These are phyloP conservation scores for Porites evermanni DNA, from an alignment of 92 coral and sea anemone species.

Conservation along the genomic window DNA sequence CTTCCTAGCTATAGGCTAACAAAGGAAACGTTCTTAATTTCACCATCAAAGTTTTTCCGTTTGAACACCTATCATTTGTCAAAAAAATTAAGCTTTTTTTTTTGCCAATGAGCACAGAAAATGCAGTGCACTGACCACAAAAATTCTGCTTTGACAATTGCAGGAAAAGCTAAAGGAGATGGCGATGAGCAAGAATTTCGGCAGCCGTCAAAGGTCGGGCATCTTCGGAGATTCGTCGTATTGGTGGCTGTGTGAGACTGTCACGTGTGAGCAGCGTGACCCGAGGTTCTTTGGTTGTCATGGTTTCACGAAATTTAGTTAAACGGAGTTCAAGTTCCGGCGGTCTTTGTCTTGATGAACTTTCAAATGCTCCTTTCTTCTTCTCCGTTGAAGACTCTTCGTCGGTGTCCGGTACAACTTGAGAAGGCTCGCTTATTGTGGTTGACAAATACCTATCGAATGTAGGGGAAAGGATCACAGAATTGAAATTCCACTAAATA, in stretches of 20 bases:
- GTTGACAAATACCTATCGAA: constrained; percentile 81
- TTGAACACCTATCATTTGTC: too few relatives aligned
- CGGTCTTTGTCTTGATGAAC: constrained; percentile 43
- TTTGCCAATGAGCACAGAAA: too few relatives aligned
- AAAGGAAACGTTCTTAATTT: too few relatives aligned
- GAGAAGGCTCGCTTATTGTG: constrained; percentile 82
- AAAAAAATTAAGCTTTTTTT: too few relatives aligned
- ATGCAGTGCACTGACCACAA: background rate
- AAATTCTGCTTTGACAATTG: background rate
- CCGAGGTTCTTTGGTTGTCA: constrained; percentile 71
- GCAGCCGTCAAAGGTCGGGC: constrained; percentile 94
- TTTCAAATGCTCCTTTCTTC: constrained; percentile 36
- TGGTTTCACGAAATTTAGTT: constrained; percentile 80
- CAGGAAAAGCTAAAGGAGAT: constrained; percentile 68
- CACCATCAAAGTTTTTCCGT: too few relatives aligned
- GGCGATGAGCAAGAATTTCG: constrained; percentile 92
- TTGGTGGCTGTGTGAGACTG: constrained; percentile 86
- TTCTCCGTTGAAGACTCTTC: constrained; percentile 27
- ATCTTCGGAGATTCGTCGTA: constrained; percentile 87
- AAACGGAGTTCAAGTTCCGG: constrained; percentile 85
- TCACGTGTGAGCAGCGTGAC: constrained; percentile 66
- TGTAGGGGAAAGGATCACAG: background rate
- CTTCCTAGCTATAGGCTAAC: too few relatives aligned
- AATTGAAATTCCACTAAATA: background rate
- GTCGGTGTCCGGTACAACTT: constrained; percentile 90